These are phyloP conservation scores for Limnothrissa miodon DNA, from an alignment of 2,113 vertebrate species.

Conservation along the genomic window DNA sequence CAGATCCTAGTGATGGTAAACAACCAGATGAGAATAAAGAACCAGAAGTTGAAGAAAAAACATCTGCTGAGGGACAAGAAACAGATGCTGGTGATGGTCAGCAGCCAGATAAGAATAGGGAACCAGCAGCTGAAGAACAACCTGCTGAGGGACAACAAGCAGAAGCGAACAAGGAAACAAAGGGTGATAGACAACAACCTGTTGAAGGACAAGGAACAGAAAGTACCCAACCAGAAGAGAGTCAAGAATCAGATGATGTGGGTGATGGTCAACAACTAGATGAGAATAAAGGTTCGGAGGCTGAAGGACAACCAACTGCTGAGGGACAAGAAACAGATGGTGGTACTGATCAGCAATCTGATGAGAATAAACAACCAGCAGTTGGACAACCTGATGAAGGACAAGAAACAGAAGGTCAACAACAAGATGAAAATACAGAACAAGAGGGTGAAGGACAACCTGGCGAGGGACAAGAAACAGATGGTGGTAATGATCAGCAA, in stretches of 20 bases:
- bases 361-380: not conserved
- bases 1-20: not conserved
- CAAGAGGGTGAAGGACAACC: not conserved
- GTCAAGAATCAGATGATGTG: not conserved
- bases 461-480: not conserved
- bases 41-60: not conserved
- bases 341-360: too few relatives aligned
- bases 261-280: not conserved
- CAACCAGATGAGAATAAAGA: constrained; percentile 15
- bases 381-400: not conserved
- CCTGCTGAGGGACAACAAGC: not conserved
- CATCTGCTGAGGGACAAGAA: not conserved
- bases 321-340: too few relatives aligned
- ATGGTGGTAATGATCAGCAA: not conserved
- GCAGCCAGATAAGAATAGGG: not conserved
- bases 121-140: too few relatives aligned
- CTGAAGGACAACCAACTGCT: not conserved
- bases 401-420: not conserved
- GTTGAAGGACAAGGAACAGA: constrained; percentile 1
- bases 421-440: not conserved
- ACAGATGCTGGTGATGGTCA: too few relatives aligned
- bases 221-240: not conserved
- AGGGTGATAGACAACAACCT: too few relatives aligned
- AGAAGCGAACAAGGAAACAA: not conserved
- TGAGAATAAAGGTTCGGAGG: not conserved